These are phyloP conservation scores for Protonibea diacanthus DNA, from an alignment of 2,797 vertebrate species.

Conservation along the genomic window DNA sequence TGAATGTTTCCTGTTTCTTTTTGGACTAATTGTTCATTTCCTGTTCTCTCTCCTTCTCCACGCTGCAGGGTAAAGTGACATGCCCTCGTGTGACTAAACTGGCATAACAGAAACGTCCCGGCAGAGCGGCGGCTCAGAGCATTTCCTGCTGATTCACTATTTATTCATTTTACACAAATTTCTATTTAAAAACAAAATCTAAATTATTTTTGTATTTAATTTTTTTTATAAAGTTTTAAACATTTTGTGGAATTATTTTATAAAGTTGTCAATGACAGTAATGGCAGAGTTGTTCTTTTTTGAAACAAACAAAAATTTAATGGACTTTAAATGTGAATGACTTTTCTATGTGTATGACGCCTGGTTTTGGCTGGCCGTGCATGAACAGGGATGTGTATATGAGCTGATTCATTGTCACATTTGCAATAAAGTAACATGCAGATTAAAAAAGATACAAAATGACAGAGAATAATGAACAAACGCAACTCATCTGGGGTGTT, in stretches of 20 bases:
- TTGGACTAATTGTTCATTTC: not conserved
- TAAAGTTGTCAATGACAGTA: not conserved
- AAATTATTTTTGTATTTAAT: slow-evolving; percentile 51
- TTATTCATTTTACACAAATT: slow-evolving; percentile 48
- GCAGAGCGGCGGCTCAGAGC: not conserved
- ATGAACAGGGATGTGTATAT: not conserved
- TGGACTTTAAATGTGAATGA: not conserved
- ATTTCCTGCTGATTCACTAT: slow-evolving; percentile 27
- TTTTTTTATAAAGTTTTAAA: not conserved
- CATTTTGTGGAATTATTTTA: slow-evolving; percentile 21
- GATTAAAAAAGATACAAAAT: not conserved
- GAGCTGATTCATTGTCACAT: not conserved
- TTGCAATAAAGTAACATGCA: not conserved
- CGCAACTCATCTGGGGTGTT: too few relatives aligned
- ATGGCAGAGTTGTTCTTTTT: slow-evolving; percentile 1
- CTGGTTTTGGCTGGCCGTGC: not conserved
- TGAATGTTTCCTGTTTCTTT: not conserved
- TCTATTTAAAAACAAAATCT: slow-evolving; percentile 34
- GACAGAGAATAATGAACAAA: not conserved
- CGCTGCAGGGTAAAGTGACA: not conserved
- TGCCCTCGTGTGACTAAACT: slow-evolving; percentile 6
- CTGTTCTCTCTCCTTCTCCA: not conserved
- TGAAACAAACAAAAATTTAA: slow-evolving; percentile 9
- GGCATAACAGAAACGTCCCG: not conserved
- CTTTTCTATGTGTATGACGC: slow-evolving; percentile 1